Evolutionary conservation across 1,140 invertebrate genomes (phyloP), one percentile per base, ranked within the genome.

Genomic region (Laupala kohalensis): DNA sequence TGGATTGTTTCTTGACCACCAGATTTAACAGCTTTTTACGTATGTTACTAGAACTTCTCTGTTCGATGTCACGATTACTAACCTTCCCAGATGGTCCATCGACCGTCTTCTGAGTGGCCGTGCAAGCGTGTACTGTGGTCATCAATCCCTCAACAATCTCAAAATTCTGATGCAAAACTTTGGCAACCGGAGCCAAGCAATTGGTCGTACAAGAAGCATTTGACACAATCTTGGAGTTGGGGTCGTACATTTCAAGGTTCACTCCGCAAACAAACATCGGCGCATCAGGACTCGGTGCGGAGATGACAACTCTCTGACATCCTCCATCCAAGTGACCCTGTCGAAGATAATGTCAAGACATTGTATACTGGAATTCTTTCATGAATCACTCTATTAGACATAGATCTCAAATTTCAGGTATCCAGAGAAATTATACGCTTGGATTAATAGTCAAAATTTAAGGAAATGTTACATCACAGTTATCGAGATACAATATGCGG

Each of bases 181-280:
- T 99, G 74, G 95, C 96, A 26, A 99, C 84, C 30, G 98, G 98
- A 76, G 98, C 98, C 72, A 99, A 85, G 79, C 97, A 99, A 83
- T 99, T 99, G 78, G 98, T 99, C 64, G 97, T 99, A 86, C 97
- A 99, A 13, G 95, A 98, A 67, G 97, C 97, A 79, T 98, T 99
- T 73, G 94, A 96, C n/a, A 99, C 91, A 71, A 94, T 84, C 77
- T 92, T 90, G 83, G 86, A 87, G 67, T 86, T 85, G 70, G 91
- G 89, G 71, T 94, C 88, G 78, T 98, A 99, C 25, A 88, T 83
- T 4, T 95, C 90, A 74, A 92, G 84, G 79, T 99, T 99, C 15
- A 99, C 97, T 76, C 97, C 98, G 78, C 93, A 89, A 15, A 94
- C 92, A 81, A 95, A 99, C 96, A 99, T 99, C 19, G 97, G 96